Evolutionary conservation across 2,797 vertebrate genomes (phyloP), one percentile per base, ranked within the genome.

Genomic region (Phataginus tetradactyla): DNA sequence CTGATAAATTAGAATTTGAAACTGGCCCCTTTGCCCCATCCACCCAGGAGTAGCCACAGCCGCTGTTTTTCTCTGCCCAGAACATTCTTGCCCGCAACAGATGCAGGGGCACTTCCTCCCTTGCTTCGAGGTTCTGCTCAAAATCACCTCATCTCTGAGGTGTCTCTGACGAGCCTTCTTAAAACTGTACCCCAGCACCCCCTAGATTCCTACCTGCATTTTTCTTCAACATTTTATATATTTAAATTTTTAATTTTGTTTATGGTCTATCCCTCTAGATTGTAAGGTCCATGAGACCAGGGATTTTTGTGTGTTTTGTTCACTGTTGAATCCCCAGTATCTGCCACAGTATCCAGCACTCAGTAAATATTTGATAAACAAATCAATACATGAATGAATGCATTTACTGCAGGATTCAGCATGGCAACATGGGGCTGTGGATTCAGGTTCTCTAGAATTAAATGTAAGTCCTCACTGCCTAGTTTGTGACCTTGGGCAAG

Each of bases 401-500:
- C 32, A 88, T 23, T 89, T 39, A 79, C 27, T 34, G 10, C 3
- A 10, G 49, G 68, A 55, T 61, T 72, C 80, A 53, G 53, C 1
- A 27, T 0, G 7, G 29, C 18, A 12, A 37, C 1, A 4, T 0
- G 11, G 87, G 29, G 29, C 23, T 86, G 39, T 77, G 71, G 29
- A 32, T 42, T 94, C 85, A 51, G 51, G 64, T 42, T 68, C 78
- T 75, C 45, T 45, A 29, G 75, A 42, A n/a, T 8, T 17, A 37
- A 68, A 59, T 57, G 17, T 55, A 23, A 61, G 2, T 20, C 32
- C 77, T 85, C 14, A 12, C 7, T 34, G 37, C 13, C 55, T 75
- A 42, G 55, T 13, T 17, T 1, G 9, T 51, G 77, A 32, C 39
- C n/a, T 68, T 57, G 37, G 55, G 20, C 13, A 59, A 57, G 39